Evolutionary conservation across 2,888 invertebrate species (phyloP), one percentile per base, ranked within the genome.

Genomic region (Palloptera scutellata): DNA sequence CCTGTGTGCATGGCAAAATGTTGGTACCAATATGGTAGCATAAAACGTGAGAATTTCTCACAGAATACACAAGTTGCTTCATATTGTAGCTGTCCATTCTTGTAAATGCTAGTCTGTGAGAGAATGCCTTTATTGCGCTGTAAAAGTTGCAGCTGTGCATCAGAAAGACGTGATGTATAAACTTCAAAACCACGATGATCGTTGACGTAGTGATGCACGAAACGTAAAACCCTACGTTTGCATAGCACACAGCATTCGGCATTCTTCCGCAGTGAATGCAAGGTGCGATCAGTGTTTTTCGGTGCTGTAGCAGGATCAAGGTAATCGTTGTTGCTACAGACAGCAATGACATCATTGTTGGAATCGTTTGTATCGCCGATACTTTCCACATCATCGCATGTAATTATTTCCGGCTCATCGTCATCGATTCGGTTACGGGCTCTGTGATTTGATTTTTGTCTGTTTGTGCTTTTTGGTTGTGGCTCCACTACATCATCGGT

Each of bases 1-100:
- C 94, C 94, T 0, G 93, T 94, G 70, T 94, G 94, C 71, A 86
- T 87, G n/a, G 90, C 89, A 54, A 92, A 86, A 77, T 94, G 94
- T 81, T 92, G 91, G 79, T 90, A 73, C 81, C 81, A 81, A 51
- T 76, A 76, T 6, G 74, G 71, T 8, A 78, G 72, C 60, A 77
- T 75, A 52, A 79, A 79, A 11, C 76, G 72, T 30, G 74, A 77
- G 3, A 69, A 68, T 30, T 75, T 77, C 53, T 77, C 71, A 64
- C 83, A 82, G 66, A 81, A 79, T 58, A 75, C 74, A 67, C 79
- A 79, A 53, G 72, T 73, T 4, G 77, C 77, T 15, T 75, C 77
- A 66, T 75, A 78, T 54, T 76, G 77, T 48, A 61, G 71, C 30
- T 77, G 77, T 8, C 76, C 77, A 41, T 76, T 76, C 64, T 76